Evolutionary conservation across 2,113 vertebrate genomes (phyloP).

Genomic region (Channa argus): DNA sequence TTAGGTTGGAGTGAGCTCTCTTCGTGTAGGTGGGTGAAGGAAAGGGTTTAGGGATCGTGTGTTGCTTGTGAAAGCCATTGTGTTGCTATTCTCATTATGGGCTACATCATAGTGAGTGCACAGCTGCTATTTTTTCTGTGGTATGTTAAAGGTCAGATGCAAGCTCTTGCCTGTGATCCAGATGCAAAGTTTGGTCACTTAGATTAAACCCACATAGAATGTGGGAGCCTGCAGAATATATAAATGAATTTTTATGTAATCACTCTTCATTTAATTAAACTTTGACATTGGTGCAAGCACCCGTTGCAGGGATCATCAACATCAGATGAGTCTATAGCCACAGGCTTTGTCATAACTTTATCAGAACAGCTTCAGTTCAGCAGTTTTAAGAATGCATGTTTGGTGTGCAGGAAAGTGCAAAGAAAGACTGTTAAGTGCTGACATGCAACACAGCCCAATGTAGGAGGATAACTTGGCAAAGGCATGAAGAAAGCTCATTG

Average conservation of each 20-base stretch:
- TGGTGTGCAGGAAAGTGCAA: background rate
- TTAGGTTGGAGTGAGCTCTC: slow-evolving; percentile 1
- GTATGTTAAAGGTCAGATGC: slow-evolving; percentile 59
- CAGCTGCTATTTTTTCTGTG: slow-evolving; percentile 25
- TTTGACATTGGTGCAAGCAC: slow-evolving; percentile 52
- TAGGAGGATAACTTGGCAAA: background rate
- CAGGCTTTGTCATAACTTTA: slow-evolving; percentile 18
- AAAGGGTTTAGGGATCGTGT: slow-evolving; percentile 22
- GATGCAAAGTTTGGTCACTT: slow-evolving; percentile 45
- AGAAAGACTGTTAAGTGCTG: background rate
- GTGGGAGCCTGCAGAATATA: slow-evolving; percentile 33
- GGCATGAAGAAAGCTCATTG: background rate
- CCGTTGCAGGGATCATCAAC: slow-evolving; percentile 19
- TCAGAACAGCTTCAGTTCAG: slow-evolving; percentile 7
- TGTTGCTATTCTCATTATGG: slow-evolving; percentile 44
- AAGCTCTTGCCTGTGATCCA: slow-evolving; percentile 55
- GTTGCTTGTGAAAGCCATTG: slow-evolving; percentile 14
- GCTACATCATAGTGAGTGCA: slow-evolving; percentile 41
- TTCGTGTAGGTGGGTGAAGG: slow-evolving; percentile 29
- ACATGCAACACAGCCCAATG: background rate
- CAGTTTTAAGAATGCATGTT: background rate
- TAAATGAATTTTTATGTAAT: slow-evolving; percentile 52
- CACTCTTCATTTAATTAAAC: slow-evolving; percentile 63
- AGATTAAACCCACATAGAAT: background rate
- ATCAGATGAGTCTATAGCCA: slow-evolving; percentile 34